Conservation (phyloP, 2,113 vertebrate genomes). For the Tenrec ecaudatus region DNA sequence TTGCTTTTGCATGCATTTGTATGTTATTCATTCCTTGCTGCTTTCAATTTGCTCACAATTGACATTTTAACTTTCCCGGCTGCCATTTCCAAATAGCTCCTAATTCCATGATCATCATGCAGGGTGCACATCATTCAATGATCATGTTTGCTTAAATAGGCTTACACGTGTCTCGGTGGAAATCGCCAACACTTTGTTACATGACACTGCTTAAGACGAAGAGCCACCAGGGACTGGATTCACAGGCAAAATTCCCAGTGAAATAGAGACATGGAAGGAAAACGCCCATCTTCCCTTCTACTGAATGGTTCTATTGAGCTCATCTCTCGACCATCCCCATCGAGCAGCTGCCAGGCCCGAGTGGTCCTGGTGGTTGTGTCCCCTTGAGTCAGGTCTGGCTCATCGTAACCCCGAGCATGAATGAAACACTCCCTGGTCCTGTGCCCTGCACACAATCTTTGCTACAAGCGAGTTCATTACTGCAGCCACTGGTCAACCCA, state of each 20-base stretch:
- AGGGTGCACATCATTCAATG: slow-evolving; percentile 85
- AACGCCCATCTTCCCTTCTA: slow-evolving; percentile 24
- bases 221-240: slow-evolving; percentile 70
- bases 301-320: slow-evolving; percentile 37
- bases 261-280: slow-evolving; percentile 49
- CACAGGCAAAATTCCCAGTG: slow-evolving; percentile 69
- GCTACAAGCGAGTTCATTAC: background rate
- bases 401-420: background rate
- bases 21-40: slow-evolving; percentile 87
- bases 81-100: slow-evolving; percentile 84
- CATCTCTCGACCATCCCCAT: background rate
- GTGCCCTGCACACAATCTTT: background rate
- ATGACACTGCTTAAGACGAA: slow-evolving; percentile 63
- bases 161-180: slow-evolving; percentile 85
- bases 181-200: slow-evolving; percentile 79
- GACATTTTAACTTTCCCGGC: slow-evolving; percentile 86
- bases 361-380: background rate
- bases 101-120: slow-evolving; percentile 87
- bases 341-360: background rate
- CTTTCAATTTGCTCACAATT: slow-evolving; percentile 87
- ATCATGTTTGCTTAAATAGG: slow-evolving; percentile 84
- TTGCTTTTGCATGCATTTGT: slow-evolving; percentile 88
- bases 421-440: background rate
- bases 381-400: background rate
- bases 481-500: background rate